Evolutionary conservation across 2,113 vertebrate genomes (phyloP).

Genomic region (Rynchops niger): DNA sequence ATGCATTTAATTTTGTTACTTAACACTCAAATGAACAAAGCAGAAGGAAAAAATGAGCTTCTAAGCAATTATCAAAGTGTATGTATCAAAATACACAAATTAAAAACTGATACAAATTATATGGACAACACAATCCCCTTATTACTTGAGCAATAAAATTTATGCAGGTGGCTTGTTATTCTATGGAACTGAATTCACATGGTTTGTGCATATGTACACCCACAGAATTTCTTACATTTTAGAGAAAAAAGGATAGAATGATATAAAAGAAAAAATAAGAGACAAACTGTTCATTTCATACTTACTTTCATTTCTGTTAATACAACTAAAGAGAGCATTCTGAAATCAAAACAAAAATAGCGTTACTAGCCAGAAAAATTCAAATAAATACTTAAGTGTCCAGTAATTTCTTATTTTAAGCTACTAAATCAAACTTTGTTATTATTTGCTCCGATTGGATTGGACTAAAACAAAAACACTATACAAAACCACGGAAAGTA

Average conservation of each 20-base stretch:
- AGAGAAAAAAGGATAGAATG: background rate
- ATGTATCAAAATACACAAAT: background rate
- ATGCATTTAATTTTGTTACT: background rate
- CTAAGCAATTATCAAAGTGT: background rate
- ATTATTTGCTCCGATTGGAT: background rate
- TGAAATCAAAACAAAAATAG: slow-evolving; percentile 79
- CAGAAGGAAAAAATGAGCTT: background rate
- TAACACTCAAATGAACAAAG: background rate
- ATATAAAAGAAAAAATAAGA: background rate
- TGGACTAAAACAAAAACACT: background rate
- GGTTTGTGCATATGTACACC: background rate
- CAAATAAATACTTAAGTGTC: background rate
- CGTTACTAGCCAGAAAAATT: slow-evolving; percentile 14
- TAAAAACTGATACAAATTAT: background rate
- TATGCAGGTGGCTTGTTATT: background rate
- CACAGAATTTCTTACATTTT: background rate
- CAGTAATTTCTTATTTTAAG: background rate
- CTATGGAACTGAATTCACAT: background rate
- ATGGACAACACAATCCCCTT: background rate
- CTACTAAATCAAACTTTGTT: background rate
- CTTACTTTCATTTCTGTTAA: slow-evolving; percentile 99
- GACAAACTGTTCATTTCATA: slow-evolving; percentile 8
- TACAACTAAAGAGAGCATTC: slow-evolving; percentile 97
- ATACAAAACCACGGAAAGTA: background rate
- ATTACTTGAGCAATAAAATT: background rate